Evolutionary conservation across 2,888 invertebrate genomes (phyloP), one percentile per base, ranked within the genome.

Genomic region (Morpho deidamia): DNA sequence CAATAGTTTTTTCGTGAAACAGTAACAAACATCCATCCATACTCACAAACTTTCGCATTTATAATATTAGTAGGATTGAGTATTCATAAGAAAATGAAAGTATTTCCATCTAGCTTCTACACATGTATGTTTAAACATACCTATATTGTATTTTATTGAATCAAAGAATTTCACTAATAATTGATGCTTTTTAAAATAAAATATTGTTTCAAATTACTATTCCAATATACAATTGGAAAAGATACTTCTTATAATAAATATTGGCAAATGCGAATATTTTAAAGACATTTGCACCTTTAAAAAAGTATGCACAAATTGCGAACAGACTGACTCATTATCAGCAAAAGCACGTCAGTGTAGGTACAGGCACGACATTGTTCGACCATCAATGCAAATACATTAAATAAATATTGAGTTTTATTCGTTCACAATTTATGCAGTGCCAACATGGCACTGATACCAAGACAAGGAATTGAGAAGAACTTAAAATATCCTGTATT

Each of bases 331-430:
- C 40, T 48, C 41, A 48, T 48, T 48, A 48, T 11, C 34, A 48
- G 40, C 48, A 34, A 46, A 48, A 48, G 40, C 48, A 48, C 34
- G 48, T 40, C 48, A 48, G 39, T 33, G 11, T 46, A 39, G 46
- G 46, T 47, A 47, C 46, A 37, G 38, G 23, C 39, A 39, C 38
- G 46, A 46, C 46, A 46, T 46, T 46, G 46, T 46, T 46, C 32
- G 38, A 23, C 38, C 39, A 32, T 46, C 46, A 39, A 46, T 46
- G 46, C 46, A 46, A 46, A 46, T 46, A 32, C 38, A 46, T 23
- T 37, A 23, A 39, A 39, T 45, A 37, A 45, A 38, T 45, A 38
- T 23, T 45, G 46, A 46, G 38, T 46, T 46, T 46, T 46, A 46
- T 46, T 46, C 39, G 9, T 39, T 46, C 37, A 46, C 37, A 46